phyloP scores from a whole-genome alignment of 2,888 invertebrate genomes.

The Caenorhabditis sp. region DNA sequence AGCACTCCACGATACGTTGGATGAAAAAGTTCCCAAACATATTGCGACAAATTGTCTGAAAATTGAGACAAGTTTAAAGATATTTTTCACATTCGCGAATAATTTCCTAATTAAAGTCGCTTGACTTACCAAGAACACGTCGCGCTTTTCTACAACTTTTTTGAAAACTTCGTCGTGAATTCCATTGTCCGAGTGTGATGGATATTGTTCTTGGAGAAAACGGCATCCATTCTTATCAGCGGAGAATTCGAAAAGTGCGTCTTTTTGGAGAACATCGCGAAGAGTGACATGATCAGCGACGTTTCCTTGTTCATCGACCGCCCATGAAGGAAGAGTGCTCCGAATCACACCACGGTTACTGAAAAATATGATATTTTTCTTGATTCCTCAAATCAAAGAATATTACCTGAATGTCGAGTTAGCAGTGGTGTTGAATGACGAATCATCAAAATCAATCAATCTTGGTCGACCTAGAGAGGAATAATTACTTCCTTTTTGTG shows the following conservation, averaged over 20 bases:
- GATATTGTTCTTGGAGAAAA: slow-evolving; percentile 40
- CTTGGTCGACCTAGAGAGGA: background rate
- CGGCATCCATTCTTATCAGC: slow-evolving; percentile 51
- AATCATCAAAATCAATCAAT: background rate
- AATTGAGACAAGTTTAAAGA: background rate
- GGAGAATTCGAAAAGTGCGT: slow-evolving; percentile 39
- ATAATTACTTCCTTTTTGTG: background rate
- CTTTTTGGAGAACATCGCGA: slow-evolving; percentile 24
- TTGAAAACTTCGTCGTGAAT: slow-evolving; percentile 33
- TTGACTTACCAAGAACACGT: slow-evolving; percentile 18
- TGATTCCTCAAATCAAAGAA: background rate
- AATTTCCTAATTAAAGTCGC: no score
- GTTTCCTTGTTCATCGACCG: slow-evolving; percentile 33
- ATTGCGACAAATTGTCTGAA: slow-evolving; percentile 51
- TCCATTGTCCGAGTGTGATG: slow-evolving; percentile 15
- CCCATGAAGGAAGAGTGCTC: slow-evolving; percentile 42
- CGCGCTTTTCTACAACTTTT: slow-evolving; percentile 35
- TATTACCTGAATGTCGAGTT: background rate
- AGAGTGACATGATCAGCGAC: slow-evolving; percentile 24
- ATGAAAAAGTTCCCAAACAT: slow-evolving; percentile 63
- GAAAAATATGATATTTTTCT: slow-evolving; percentile 2
- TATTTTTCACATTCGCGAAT: no score
- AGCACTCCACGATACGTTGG: slow-evolving; percentile 53
- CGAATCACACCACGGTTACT: slow-evolving; percentile 12
- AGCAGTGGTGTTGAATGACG: background rate